Conservation (phyloP, 2,888 invertebrate genomes). For the Chloromyia formosa region DNA sequence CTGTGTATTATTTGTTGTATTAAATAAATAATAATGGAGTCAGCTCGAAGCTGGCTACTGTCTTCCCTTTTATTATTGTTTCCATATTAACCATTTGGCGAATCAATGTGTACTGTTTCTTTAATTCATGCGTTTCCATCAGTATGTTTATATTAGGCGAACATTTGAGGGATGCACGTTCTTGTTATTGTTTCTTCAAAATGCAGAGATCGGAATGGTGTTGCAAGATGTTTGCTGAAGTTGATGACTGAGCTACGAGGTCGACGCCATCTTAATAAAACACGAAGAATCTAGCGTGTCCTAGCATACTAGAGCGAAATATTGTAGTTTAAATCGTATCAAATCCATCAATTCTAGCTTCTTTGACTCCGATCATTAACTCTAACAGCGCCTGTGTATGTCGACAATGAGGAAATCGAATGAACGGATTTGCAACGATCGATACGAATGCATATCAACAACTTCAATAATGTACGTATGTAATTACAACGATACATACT, state of each 20-base stretch:
- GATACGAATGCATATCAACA: slow-evolving; percentile 25
- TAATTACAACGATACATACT: too few species aligned
- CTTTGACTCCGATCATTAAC: too few species aligned
- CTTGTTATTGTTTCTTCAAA: slow-evolving; percentile 4
- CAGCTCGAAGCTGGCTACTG: neutral
- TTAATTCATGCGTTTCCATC: too few species aligned
- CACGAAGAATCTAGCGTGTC: neutral
- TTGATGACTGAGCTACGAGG: neutral
- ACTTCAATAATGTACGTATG: neutral
- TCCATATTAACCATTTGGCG: neutral
- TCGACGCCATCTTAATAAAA: slow-evolving; percentile 36
- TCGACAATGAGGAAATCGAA: slow-evolving; percentile 45
- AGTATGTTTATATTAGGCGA: too few species aligned
- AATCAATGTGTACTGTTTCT: too few species aligned
- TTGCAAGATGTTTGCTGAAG: too few species aligned
- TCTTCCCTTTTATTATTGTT: slow-evolving; percentile 25
- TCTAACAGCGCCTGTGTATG: too few species aligned
- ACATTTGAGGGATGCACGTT: neutral
- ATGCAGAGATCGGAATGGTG: too few species aligned
- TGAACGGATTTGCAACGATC: slow-evolving; percentile 44
- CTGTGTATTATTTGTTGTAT: neutral
- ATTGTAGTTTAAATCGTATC: neutral
- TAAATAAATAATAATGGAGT: slow-evolving; percentile 1
- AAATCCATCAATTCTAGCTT: slow-evolving; percentile 20
- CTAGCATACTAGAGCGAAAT: too few species aligned